Evolutionary conservation across 37 sponge, comb jelly and placozoan genomes (phyloP).

Genomic region (Trichoplax adhaerens): DNA sequence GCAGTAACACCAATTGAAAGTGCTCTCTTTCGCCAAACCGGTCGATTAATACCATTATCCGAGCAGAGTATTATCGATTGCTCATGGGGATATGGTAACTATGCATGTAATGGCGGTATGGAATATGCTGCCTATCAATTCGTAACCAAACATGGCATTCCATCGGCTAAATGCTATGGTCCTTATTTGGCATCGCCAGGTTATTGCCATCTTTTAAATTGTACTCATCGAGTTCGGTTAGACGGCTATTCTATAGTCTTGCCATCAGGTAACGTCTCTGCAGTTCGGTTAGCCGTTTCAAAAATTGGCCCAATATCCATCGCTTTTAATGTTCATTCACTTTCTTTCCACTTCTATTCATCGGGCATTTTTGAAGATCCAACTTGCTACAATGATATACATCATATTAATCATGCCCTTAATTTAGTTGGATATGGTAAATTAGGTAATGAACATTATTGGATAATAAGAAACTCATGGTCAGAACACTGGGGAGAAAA

Average conservation of each 20-base stretch:
- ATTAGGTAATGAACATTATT: not conserved
- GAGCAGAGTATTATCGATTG: slow-evolving; percentile 32
- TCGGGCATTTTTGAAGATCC: slow-evolving; percentile 5
- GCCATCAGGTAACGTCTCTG: not conserved
- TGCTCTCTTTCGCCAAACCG: slow-evolving; percentile 22
- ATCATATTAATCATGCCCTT: slow-evolving; percentile 3
- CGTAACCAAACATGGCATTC: not conserved
- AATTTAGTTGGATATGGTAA: slow-evolving; percentile 6
- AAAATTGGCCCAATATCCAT: slow-evolving; percentile 5
- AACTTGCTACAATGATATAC: not conserved
- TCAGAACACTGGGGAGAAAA: not conserved
- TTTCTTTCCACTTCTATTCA: not conserved
- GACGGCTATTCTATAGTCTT: not conserved
- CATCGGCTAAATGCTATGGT: not conserved
- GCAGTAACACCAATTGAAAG: slow-evolving; percentile 16
- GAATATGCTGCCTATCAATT: slow-evolving; percentile 1
- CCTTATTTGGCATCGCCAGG: not conserved
- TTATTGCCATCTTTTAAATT: not conserved
- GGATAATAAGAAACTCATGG: slow-evolving; percentile 9
- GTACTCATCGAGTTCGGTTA: not conserved
- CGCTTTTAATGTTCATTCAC: not conserved
- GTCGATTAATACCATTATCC: slow-evolving; percentile 20
- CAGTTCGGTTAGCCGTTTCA: not conserved
- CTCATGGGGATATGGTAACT: not conserved
- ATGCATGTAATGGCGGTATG: slow-evolving; percentile 2